These are phyloP conservation scores for Shinisaurus crocodilurus DNA, from an alignment of 2,113 vertebrate genomes.

Conservation along the genomic window DNA sequence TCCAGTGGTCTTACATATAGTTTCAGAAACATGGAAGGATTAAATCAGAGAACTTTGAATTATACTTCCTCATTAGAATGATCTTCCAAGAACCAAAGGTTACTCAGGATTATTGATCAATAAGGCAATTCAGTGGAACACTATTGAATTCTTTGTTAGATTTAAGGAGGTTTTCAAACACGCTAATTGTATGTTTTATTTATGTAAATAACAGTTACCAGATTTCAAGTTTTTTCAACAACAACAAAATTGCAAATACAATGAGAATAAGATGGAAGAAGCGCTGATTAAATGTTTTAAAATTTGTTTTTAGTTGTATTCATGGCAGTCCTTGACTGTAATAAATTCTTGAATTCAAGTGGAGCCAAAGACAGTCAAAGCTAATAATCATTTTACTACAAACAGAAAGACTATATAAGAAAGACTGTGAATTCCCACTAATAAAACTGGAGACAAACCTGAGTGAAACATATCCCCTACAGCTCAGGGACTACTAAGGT, in stretches of 20 bases:
- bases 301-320: background rate
- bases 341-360: background rate
- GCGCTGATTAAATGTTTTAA: background rate
- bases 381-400: background rate
- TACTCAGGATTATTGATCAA: background rate
- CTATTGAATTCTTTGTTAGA: background rate
- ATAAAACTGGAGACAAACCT: background rate
- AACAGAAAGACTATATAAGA: background rate
- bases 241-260: background rate
- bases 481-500: background rate
- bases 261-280: background rate
- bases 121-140: too few species aligned
- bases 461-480: background rate
- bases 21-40: background rate
- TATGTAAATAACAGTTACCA: background rate
- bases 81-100: background rate
- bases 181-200: background rate
- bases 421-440: background rate
- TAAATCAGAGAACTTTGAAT: background rate
- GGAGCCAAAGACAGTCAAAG: background rate
- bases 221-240: background rate
- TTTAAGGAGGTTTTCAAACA: background rate
- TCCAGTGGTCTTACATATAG: background rate
- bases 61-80: background rate
- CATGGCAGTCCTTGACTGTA: background rate